Conservation (phyloP, 1,140 invertebrate species). For the Drosophila ananassae region DNA sequence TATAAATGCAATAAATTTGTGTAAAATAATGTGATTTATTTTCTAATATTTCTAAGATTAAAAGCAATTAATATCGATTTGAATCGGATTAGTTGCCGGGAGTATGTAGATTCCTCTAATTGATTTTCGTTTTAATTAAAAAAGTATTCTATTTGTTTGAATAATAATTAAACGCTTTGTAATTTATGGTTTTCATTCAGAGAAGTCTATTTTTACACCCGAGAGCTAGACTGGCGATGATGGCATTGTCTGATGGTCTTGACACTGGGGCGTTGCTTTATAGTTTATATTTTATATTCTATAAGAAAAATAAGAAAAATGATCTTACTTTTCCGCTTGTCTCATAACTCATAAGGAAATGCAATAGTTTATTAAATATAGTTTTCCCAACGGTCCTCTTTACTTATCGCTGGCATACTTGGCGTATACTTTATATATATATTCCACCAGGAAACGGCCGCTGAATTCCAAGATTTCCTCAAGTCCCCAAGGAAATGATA, state of each 20-base stretch:
- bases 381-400: conserved; percentile 15
- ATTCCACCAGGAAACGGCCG: conserved; percentile 46
- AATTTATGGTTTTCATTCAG: conserved; percentile 39
- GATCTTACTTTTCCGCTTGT: conserved; percentile 6
- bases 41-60: conserved; percentile 29
- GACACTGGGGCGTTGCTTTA: conserved; percentile 27
- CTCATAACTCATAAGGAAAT: conserved; percentile 59
- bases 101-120: conserved; percentile 29
- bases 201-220: conserved; percentile 36
- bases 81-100: conserved; percentile 6
- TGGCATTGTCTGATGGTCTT: conserved; percentile 44
- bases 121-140: conserved; percentile 31
- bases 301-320: background rate
- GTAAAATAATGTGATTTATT: no score
- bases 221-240: conserved; percentile 24
- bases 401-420: conserved; percentile 35
- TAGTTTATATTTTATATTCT: conserved; percentile 6
- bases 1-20: no score
- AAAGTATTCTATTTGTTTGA: conserved; percentile 39
- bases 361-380: conserved; percentile 36
- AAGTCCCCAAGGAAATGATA: conserved; percentile 23
- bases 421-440: conserved; percentile 41
- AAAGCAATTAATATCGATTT: conserved; percentile 21
- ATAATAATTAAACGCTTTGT: conserved; percentile 43
- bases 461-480: conserved; percentile 45